Evolutionary conservation across 2,113 vertebrate genomes (phyloP).

Genomic region (Pelecanus crispus): DNA sequence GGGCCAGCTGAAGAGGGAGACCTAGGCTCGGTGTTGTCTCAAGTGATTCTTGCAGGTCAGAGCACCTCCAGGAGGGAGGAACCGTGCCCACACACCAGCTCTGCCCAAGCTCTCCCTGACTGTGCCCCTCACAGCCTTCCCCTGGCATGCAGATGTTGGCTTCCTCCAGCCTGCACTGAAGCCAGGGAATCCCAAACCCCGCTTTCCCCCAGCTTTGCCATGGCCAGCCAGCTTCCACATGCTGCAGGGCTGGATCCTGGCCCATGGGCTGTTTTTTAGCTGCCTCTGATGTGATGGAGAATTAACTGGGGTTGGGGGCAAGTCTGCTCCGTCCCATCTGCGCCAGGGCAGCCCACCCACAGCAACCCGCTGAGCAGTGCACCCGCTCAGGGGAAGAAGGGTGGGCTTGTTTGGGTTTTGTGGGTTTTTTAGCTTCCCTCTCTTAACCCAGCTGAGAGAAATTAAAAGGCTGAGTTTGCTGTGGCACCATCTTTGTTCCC

Average conservation of each 20-base stretch:
- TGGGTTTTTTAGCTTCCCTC: background rate
- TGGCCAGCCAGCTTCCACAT: fast-evolving
- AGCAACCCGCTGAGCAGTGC: background rate
- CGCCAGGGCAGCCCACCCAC: background rate
- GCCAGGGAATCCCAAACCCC: background rate
- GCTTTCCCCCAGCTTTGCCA: background rate
- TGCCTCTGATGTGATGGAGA: background rate
- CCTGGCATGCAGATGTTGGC: background rate
- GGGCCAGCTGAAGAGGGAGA: background rate
- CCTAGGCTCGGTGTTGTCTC: background rate
- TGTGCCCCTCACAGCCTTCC: background rate
- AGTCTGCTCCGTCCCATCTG: background rate
- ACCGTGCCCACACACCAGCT: fast-evolving
- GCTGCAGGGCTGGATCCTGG: background rate
- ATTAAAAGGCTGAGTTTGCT: background rate
- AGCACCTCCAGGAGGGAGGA: background rate
- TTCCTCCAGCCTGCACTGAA: background rate
- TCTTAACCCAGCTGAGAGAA: background rate
- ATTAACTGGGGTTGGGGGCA: background rate
- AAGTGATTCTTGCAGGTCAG: background rate
- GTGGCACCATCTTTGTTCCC: background rate
- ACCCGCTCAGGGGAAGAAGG: background rate
- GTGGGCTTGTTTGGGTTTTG: background rate
- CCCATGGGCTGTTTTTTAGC: fast-evolving
- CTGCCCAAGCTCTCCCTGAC: background rate